These are phyloP conservation scores for Spodoptera picta DNA, from an alignment of 2,888 invertebrate species.

Conservation along the genomic window DNA sequence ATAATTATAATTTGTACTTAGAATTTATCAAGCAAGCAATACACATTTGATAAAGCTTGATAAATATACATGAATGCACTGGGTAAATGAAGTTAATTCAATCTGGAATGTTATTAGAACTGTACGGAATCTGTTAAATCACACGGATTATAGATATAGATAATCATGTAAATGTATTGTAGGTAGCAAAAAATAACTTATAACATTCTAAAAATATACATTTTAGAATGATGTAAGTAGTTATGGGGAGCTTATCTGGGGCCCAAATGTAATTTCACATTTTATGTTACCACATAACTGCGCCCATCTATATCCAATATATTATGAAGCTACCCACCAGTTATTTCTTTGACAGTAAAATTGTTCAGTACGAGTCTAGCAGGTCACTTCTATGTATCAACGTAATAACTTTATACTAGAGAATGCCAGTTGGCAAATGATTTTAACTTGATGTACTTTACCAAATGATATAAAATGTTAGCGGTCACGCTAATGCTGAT, in stretches of 20 bases:
- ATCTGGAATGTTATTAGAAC: conserved; percentile 9
- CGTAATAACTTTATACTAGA: too few relatives aligned
- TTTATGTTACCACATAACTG: conserved; percentile 20
- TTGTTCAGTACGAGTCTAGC: neutral
- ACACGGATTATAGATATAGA: conserved; percentile 20
- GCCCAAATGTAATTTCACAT: conserved; percentile 21
- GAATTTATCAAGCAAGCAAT: conserved; percentile 11
- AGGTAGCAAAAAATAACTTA: conserved; percentile 7
- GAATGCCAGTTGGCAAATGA: too few relatives aligned
- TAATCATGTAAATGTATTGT: conserved; percentile 30
- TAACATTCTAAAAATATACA: conserved; percentile 19
- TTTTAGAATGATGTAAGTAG: conserved; percentile 21
- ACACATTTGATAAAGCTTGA: conserved; percentile 16
- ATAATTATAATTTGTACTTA: conserved; percentile 7
- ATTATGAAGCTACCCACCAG: neutral
- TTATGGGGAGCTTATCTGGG: conserved; percentile 9
- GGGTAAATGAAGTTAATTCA: conserved; percentile 13
- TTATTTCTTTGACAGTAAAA: too few relatives aligned
- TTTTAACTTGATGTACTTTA: conserved; percentile 9
- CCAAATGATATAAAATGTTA: too few relatives aligned
- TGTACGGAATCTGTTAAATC: conserved; percentile 4
- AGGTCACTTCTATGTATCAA: neutral
- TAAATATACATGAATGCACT: conserved; percentile 8
- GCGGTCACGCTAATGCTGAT: too few relatives aligned
- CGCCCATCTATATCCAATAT: conserved; percentile 5